phyloP scores from a whole-genome alignment of 2,888 invertebrate species.

The Agelastica alni region DNA sequence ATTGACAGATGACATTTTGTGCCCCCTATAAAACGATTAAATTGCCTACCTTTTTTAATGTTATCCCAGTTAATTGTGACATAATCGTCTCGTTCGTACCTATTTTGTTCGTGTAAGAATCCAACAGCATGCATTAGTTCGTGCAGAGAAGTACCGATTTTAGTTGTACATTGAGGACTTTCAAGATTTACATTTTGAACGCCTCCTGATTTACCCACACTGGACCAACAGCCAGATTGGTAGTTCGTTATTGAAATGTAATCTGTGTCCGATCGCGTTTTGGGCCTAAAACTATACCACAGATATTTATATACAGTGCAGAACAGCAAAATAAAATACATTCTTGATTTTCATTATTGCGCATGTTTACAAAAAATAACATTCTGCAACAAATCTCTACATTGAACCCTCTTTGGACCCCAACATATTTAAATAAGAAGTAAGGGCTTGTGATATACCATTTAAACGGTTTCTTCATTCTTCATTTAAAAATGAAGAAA shows the following conservation, averaged over 20 bases:
- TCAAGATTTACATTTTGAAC: constrained; percentile 67
- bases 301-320: no score
- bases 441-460: no score
- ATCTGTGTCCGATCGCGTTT: constrained; percentile 64
- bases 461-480: no score
- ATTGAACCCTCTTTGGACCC: no score
- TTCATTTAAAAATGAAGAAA: no score
- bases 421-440: no score
- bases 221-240: constrained; percentile 82
- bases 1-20: no score
- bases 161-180: constrained; percentile 59
- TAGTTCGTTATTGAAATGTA: constrained; percentile 71
- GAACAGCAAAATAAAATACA: no score
- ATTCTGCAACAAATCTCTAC: no score
- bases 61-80: constrained; percentile 67
- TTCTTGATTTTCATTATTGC: no score
- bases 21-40: no score
- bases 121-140: constrained; percentile 81
- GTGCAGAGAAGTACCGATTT: constrained; percentile 73
- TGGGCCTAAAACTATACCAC: constrained; percentile 67
- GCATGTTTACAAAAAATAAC: no score
- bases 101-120: constrained; percentile 82
- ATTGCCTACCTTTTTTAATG: constrained; percentile 65
- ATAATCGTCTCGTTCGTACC: constrained; percentile 57
- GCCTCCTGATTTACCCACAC: constrained; percentile 72